Conservation (phyloP, 2,888 invertebrate genomes). For the Diloba caeruleocephala region DNA sequence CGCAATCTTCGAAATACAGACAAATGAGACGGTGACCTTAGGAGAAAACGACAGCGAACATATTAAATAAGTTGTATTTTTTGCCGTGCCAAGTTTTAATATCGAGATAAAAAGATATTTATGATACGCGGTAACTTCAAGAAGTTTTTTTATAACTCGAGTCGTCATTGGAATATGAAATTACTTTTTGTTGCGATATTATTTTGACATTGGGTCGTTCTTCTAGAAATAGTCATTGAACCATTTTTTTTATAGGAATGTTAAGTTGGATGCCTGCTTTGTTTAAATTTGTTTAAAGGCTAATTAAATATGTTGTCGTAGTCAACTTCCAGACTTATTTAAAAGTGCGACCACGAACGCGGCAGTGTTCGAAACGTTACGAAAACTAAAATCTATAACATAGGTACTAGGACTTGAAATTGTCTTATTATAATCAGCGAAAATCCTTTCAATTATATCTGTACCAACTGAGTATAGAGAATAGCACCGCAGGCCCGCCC, state of each 20-base stretch:
- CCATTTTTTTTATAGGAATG: slow-evolving; percentile 1
- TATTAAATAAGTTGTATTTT: slow-evolving; percentile 30
- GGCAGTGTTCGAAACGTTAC: too few species aligned
- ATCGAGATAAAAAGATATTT: slow-evolving; percentile 50
- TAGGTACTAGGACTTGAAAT: too few species aligned
- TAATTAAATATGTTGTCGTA: too few species aligned
- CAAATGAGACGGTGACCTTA: neutral
- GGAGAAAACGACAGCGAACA: slow-evolving; percentile 9
- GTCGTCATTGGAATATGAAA: slow-evolving; percentile 45
- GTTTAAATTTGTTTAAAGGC: slow-evolving; percentile 5
- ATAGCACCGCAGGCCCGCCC: too few species aligned
- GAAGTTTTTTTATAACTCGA: slow-evolving; percentile 41
- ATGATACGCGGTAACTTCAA: slow-evolving; percentile 32
- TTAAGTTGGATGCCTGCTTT: neutral
- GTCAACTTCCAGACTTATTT: too few species aligned
- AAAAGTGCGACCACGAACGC: too few species aligned
- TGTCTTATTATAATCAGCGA: too few species aligned
- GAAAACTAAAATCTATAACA: too few species aligned
- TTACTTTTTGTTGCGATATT: slow-evolving; percentile 42
- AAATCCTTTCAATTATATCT: too few species aligned
- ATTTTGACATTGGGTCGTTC: slow-evolving; percentile 32
- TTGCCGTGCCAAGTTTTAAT: slow-evolving; percentile 34
- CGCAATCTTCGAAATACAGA: neutral
- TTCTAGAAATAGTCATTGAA: slow-evolving; percentile 23
- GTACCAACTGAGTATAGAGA: too few species aligned